Conservation (phyloP, 2,113 vertebrate genomes). For the Salminus brasiliensis region DNA sequence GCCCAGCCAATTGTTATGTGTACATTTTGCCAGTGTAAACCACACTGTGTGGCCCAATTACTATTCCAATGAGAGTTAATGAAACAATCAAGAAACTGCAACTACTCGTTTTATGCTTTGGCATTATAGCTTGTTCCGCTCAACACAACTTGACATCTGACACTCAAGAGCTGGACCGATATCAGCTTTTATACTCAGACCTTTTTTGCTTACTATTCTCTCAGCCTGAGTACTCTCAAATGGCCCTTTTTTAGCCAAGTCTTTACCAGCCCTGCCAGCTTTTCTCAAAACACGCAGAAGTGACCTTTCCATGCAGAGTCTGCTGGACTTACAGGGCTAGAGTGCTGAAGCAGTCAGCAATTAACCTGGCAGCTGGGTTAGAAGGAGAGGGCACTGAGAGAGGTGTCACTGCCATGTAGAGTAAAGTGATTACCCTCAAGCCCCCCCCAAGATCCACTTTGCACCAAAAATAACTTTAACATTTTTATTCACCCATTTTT, state of each 20-base stretch:
- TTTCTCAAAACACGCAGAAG: neutral
- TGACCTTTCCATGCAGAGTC: slow-evolving; percentile 24
- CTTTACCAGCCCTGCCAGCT: neutral
- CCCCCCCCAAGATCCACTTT: neutral
- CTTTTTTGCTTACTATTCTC: neutral
- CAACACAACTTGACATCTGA: neutral
- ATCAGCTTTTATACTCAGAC: neutral
- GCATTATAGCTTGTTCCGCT: neutral
- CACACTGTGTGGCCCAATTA: neutral
- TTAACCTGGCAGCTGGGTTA: neutral
- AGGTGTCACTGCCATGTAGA: neutral
- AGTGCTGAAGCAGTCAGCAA: slow-evolving; percentile 30
- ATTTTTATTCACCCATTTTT: neutral
- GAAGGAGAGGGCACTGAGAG: neutral
- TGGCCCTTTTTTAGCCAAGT: neutral
- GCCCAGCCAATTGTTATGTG: neutral
- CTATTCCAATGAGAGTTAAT: neutral
- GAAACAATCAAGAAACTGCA: neutral
- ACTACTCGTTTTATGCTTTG: neutral
- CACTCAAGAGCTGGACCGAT: neutral
- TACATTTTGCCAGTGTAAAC: neutral
- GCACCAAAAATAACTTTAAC: neutral
- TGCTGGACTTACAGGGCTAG: neutral
- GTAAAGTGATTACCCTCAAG: neutral
- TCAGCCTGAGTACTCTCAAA: neutral